A percentile compares a stretch with the other conserved stretches of the same genome.
Evolutionary conservation across 2,888 invertebrate genomes (phyloP).

Genomic region (Dascillus cervinus): DNA sequence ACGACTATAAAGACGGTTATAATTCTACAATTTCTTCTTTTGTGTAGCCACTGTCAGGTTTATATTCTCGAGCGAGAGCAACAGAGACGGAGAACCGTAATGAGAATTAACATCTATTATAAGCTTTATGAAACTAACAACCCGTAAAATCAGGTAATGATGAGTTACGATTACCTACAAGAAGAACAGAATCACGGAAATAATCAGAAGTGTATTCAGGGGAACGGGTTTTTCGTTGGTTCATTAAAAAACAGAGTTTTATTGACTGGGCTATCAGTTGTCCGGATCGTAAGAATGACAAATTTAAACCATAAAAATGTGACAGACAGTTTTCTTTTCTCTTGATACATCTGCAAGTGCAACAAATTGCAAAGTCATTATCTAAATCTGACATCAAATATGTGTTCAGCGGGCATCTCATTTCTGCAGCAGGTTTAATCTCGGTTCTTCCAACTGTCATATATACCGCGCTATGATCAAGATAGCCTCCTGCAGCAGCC

Average conservation of each 20-base stretch:
- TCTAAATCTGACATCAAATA: constrained; percentile 31
- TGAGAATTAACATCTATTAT: constrained; percentile 20
- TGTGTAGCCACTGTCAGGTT: too few species aligned
- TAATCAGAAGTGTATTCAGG: too few species aligned
- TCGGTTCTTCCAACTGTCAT: constrained; percentile 27
- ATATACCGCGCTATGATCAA: constrained; percentile 25
- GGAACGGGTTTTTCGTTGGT: too few species aligned
- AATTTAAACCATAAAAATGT: constrained; percentile 7
- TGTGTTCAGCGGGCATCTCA: constrained; percentile 22
- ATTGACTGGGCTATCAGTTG: too few species aligned
- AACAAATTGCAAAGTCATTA: constrained; percentile 32
- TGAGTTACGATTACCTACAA: constrained; percentile 19
- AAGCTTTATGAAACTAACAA: constrained; percentile 11
- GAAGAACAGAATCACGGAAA: too few species aligned
- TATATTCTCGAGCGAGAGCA: too few species aligned
- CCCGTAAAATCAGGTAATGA: constrained; percentile 21
- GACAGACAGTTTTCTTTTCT: constrained; percentile 6
- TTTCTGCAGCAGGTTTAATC: constrained; percentile 13
- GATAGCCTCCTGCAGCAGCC: constrained; percentile 24
- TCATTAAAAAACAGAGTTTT: too few species aligned
- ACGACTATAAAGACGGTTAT: too few species aligned
- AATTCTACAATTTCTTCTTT: too few species aligned
- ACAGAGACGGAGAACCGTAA: too few species aligned
- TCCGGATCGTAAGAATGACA: constrained; percentile 4
- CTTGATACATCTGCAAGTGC: constrained; percentile 8